Evolutionary conservation across 2,113 vertebrate species (phyloP).

Genomic region (Gambusia holbrooki): DNA sequence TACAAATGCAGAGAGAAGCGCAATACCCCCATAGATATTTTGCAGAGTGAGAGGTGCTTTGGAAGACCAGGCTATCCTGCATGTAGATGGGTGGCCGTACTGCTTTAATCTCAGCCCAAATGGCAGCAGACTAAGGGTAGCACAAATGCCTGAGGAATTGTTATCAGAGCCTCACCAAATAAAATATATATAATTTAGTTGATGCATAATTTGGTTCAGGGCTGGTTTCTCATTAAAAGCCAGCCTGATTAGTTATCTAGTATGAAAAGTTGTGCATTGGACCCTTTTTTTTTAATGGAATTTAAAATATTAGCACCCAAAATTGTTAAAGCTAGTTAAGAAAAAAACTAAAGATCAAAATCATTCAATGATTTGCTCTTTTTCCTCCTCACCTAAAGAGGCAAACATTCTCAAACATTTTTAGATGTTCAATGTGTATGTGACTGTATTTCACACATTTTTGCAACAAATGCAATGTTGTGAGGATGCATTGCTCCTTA

Average conservation of each 20-base stretch:
- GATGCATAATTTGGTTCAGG: neutral
- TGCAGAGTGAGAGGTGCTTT: conserved; percentile 1
- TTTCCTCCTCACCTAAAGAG: neutral
- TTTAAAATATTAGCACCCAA: no score
- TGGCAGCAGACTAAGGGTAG: conserved; percentile 12
- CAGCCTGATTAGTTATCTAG: neutral
- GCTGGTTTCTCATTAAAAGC: neutral
- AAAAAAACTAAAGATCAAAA: neutral
- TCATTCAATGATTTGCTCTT: neutral
- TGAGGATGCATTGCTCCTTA: no score
- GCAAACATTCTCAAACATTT: neutral
- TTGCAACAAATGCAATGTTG: no score
- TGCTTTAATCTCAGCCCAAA: conserved; percentile 42
- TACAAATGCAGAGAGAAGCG: neutral
- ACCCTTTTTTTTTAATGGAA: neutral
- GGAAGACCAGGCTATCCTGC: conserved; percentile 10
- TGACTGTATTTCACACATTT: no score
- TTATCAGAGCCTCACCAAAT: neutral
- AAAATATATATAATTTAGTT: neutral
- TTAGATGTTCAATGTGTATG: neutral
- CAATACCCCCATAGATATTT: neutral
- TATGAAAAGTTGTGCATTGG: neutral
- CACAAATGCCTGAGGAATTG: conserved; percentile 25
- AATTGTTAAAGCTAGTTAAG: neutral
- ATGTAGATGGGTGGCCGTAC: conserved; percentile 31